Percentiles rank a stretch among this genome's conserved stretches.
These are phyloP conservation scores for Megaceryle torquata DNA, from an alignment of 2,113 vertebrate species.

Conservation along the genomic window DNA sequence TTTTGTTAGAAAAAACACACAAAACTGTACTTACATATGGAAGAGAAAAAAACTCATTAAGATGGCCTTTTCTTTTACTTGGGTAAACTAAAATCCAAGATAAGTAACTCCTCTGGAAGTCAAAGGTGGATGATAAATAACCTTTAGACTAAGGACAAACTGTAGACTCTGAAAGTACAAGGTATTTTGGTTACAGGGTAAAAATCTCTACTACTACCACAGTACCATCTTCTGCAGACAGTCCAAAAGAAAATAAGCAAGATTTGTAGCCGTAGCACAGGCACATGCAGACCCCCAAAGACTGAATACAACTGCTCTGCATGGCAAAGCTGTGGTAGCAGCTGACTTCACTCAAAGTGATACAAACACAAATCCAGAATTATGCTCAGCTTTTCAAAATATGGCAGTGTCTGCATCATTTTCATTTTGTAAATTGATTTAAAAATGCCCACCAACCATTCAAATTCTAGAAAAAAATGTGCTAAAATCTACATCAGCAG, in stretches of 20 bases:
- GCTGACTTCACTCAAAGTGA: background rate
- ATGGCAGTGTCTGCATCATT: background rate
- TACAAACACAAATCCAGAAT: background rate
- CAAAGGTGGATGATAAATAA: background rate
- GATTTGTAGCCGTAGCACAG: fast-evolving
- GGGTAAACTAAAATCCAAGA: background rate
- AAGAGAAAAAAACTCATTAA: background rate
- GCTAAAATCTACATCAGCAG: background rate
- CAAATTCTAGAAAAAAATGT: background rate
- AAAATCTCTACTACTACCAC: background rate
- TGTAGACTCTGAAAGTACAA: background rate
- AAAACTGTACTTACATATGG: background rate
- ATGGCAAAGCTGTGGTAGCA: background rate
- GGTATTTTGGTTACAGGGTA: background rate
- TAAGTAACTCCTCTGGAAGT: background rate
- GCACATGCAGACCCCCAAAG: background rate
- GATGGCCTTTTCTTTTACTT: background rate
- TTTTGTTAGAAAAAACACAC: background rate
- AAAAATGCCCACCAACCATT: background rate
- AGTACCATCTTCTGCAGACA: background rate
- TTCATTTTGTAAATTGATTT: background rate
- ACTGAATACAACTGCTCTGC: background rate
- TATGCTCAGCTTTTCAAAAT: background rate
- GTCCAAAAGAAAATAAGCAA: background rate
- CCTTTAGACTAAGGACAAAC: background rate